Base-by-base conservation (phyloP, 2,113 vertebrate species). In the Zingel zingel region DNA sequence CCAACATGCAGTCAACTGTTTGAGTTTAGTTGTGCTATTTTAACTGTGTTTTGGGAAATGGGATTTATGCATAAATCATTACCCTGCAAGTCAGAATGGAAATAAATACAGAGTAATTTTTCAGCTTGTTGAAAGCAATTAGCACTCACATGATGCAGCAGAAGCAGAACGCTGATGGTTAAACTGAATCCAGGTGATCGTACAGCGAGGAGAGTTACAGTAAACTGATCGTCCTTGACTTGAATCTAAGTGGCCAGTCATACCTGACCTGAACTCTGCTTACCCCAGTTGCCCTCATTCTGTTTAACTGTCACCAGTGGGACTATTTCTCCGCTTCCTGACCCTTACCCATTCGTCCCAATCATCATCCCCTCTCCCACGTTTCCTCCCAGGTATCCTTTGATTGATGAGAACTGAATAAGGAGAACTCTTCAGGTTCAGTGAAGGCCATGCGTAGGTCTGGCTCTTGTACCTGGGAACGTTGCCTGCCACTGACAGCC, bases 341-440 rank as follows among this genome's bases (percentile, higher is more conserved):
- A 73, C 77, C 79, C 65, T 87, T 65, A 18, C 73, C 74, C 85
- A 76, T 80, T 81, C 64, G 0, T 18, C 59, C 39, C 74, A 81
- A 70, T 84, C 61, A 53, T 67, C 77, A 4, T 57, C 75, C n/a
- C 58, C 47, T 66, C 80, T 66, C 89, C 91, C 87, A 87, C 88
- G 53, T 89, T 94, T 94, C 89, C 91, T 95, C 93, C 91, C 94
- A 79, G 87, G 81, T 90, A 90, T 86, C 83, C 71, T 79, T 79
- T 93, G 92, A 95, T 91, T 93, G 90, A 94, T 94, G 91, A 83
- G 77, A 72, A 8, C 68, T 67, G 83, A 80, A 82, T 43, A 70
- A 69, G 82, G 74, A 87, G 80, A 91, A 81, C 68, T 75, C 56
- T 47, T 86, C 77, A 33, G 86, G 81, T 79, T 90, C 86, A 81